Base-by-base conservation (phyloP, 1,140 invertebrate species). In the Drosophila pruinosa region DNA sequence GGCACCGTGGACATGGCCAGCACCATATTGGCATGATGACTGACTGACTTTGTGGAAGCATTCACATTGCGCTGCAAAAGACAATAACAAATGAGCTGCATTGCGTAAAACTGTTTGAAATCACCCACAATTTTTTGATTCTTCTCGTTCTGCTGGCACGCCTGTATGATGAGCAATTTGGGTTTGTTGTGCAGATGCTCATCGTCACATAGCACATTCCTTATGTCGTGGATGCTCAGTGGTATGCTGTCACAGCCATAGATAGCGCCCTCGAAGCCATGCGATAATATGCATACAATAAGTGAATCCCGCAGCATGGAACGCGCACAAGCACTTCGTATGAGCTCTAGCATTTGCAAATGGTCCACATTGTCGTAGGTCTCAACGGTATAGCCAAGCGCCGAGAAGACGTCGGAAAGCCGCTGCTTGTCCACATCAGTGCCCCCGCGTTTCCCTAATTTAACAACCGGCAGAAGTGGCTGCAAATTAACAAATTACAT, bases 141-240 rank as follows among this genome's bases (percentile, higher is more conserved):
- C 5, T 62, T 56, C 4, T 67, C 36, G 39, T 78, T 67, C 24
- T 28, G 48, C 61, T 91, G 90, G 34, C 90, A 91, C 0, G 90
- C 89, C 70, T 91, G 90, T 12, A 91, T 77, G 14, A 91, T 72
- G 0, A 91, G 59, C 2, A 91, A 10, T 68, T 91, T 91, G 14
- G 78, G 77, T 34, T 89, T 91, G 12, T 74, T 59, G 10, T 53
- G 31, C 4, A 91, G 57, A 4, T 41, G 39, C 1, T 77, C 62
- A 3, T 67, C 45, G 4, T 75, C 64, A 22, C 78, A 81, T 2
- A 91, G 63, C 2, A 90, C 74, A 28, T 79, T 72, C 43, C 90
- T 69, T 2, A 91, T 79, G 5, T 89, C 81, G 0, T 38, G 15
- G 5, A 91, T 89, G 24, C 68, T 59, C 15, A 91, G 26, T 0